Conservation (phyloP, 2,113 vertebrate species). For the Vireo altiloquus region DNA sequence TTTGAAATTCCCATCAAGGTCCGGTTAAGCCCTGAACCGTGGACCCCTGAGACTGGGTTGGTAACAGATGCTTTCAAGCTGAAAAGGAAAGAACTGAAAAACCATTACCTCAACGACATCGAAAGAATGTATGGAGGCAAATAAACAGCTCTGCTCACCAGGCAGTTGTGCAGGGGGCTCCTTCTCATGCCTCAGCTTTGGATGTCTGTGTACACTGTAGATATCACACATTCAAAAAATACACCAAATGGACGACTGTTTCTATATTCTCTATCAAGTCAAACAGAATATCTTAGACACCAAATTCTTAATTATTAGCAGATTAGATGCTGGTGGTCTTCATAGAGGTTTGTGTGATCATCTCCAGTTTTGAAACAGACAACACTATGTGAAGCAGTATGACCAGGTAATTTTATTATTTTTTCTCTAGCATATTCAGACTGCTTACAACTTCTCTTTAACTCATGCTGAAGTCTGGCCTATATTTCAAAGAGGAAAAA, state of each 20-base stretch:
- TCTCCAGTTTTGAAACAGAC: slow-evolving; percentile 16
- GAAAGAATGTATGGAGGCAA: slow-evolving; percentile 96
- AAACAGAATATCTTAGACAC: background rate
- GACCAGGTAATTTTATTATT: background rate
- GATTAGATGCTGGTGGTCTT: background rate
- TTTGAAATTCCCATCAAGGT: slow-evolving; percentile 97
- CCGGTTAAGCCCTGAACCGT: slow-evolving; percentile 87
- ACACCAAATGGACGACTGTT: background rate
- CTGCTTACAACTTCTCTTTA: background rate
- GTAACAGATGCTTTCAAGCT: slow-evolving; percentile 98
- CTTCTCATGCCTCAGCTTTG: background rate
- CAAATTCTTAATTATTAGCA: background rate
- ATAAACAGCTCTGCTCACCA: slow-evolving; percentile 46
- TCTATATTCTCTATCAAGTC: background rate
- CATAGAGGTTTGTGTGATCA: background rate
- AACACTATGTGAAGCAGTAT: background rate
- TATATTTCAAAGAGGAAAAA: background rate
- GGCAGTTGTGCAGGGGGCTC: background rate
- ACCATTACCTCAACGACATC: slow-evolving; percentile 93
- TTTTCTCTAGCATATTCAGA: slow-evolving; percentile 4
- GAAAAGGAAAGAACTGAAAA: slow-evolving; percentile 94
- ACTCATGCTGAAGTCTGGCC: background rate
- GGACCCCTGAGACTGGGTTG: slow-evolving; percentile 96
- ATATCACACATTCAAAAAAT: background rate
- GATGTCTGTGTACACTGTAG: slow-evolving; percentile 26